phyloP scores from a whole-genome alignment of 1,140 invertebrate species.

The Listronotus oregonensis region DNA sequence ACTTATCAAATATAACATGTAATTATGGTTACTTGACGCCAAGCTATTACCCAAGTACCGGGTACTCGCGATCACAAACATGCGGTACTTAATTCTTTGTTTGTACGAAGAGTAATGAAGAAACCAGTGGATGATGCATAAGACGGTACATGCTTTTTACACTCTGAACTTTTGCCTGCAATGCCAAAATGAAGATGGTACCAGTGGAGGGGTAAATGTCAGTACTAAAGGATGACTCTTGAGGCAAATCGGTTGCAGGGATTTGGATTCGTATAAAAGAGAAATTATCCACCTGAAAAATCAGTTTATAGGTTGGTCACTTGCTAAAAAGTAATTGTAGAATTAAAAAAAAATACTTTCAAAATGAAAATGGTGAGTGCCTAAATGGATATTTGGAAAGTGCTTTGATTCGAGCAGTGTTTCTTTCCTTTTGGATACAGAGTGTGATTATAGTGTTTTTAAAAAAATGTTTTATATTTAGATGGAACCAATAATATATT shows the following conservation, averaged over 20 bases:
- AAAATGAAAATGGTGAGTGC: slow-evolving; percentile 39
- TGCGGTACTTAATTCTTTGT: too few species aligned
- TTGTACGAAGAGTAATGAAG: too few species aligned
- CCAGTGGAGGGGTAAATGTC: slow-evolving; percentile 31
- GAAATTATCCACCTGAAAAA: slow-evolving; percentile 19
- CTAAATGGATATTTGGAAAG: neutral
- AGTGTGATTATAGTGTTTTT: neutral
- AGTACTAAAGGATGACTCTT: slow-evolving; percentile 15
- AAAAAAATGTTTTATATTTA: too few species aligned
- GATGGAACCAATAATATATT: too few species aligned
- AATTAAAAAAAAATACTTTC: slow-evolving; percentile 1
- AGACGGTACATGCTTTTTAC: slow-evolving; percentile 14
- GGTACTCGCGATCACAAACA: too few species aligned
- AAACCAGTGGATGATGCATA: neutral
- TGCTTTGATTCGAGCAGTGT: slow-evolving; percentile 5
- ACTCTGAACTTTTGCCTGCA: slow-evolving; percentile 25
- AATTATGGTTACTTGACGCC: too few species aligned
- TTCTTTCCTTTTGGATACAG: neutral
- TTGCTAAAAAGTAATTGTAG: slow-evolving; percentile 15
- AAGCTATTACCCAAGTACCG: too few species aligned
- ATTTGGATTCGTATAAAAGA: slow-evolving; percentile 23
- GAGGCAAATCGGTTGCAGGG: slow-evolving; percentile 9
- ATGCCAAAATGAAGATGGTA: slow-evolving; percentile 30
- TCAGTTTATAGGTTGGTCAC: slow-evolving; percentile 11
- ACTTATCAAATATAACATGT: too few species aligned